These are phyloP conservation scores for Enteromius radiatus DNA, from an alignment of 2,797 vertebrate genomes.

Conservation along the genomic window DNA sequence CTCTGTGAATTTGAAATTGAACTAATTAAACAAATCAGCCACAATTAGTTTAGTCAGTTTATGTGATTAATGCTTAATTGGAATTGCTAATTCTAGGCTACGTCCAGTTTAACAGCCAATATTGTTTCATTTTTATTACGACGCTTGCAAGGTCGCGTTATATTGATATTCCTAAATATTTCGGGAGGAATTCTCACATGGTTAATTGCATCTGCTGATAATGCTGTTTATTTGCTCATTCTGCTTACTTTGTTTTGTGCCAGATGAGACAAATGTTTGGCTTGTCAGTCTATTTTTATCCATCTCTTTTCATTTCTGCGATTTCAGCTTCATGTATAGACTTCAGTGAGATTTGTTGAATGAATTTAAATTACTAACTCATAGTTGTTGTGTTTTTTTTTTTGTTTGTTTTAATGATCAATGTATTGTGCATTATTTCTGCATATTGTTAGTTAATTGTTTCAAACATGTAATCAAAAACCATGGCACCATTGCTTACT, in stretches of 20 bases:
- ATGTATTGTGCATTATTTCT: not conserved
- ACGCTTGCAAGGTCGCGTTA: not conserved
- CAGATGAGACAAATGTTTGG: not conserved
- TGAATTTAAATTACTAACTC: not conserved
- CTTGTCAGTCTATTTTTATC: constrained; percentile 1
- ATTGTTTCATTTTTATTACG: not conserved
- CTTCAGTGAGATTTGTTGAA: not conserved
- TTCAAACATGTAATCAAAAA: not conserved
- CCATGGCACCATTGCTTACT: not conserved
- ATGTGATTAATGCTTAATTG: constrained; percentile 44
- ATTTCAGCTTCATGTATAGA: not conserved
- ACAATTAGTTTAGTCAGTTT: constrained; percentile 10
- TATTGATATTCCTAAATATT: not conserved
- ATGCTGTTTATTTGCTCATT: not conserved
- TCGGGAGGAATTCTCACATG: not conserved
- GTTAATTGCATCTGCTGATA: not conserved
- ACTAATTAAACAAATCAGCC: constrained; percentile 37
- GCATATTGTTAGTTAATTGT: not conserved
- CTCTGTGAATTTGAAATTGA: constrained; percentile 26
- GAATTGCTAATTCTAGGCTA: constrained; percentile 21
- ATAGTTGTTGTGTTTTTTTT: no score
- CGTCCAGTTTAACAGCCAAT: not conserved
- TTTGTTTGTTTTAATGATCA: not conserved
- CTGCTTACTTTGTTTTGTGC: not conserved
- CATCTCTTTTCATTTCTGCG: not conserved